These are phyloP conservation scores for Petrocephalus sullivani DNA, from an alignment of 2,797 vertebrate genomes.

Conservation along the genomic window DNA sequence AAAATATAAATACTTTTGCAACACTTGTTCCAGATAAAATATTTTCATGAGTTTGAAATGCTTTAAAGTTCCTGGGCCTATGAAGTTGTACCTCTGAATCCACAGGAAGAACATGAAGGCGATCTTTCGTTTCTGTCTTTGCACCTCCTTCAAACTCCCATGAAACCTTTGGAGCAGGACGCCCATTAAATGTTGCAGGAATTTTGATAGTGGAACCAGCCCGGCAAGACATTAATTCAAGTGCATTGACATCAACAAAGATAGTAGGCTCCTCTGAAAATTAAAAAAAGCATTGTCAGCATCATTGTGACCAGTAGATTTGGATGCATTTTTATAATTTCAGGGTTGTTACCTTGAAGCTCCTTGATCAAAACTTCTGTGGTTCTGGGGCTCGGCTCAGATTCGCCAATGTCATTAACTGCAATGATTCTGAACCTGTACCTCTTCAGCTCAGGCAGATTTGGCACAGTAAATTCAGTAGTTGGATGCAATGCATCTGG, in stretches of 20 bases:
- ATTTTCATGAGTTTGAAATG: background rate
- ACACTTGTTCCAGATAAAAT: background rate
- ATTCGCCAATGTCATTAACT: constrained; percentile 92
- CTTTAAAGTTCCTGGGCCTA: constrained; percentile 7
- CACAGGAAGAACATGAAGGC: constrained; percentile 82
- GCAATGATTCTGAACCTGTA: constrained; percentile 92
- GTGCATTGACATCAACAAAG: constrained; percentile 73
- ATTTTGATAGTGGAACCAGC: constrained; percentile 86
- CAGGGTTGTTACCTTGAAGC: constrained; percentile 70
- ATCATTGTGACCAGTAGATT: background rate
- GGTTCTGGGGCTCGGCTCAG: constrained; percentile 87
- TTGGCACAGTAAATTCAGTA: constrained; percentile 84
- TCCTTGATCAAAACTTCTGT: constrained; percentile 82
- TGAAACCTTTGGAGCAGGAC: constrained; percentile 83
- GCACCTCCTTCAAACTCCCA: constrained; percentile 96
- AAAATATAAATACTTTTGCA: background rate
- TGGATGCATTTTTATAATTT: background rate
- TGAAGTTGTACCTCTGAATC: constrained; percentile 78
- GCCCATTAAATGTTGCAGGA: constrained; percentile 80
- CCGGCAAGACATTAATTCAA: constrained; percentile 74
- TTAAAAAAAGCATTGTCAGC: background rate
- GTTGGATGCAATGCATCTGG: constrained; percentile 74
- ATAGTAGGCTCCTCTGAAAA: constrained; percentile 77
- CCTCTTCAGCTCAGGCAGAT: constrained; percentile 82
- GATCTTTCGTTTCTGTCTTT: constrained; percentile 81